These are phyloP conservation scores for Adela reaumurella DNA, from an alignment of 2,888 invertebrate genomes.

Conservation along the genomic window DNA sequence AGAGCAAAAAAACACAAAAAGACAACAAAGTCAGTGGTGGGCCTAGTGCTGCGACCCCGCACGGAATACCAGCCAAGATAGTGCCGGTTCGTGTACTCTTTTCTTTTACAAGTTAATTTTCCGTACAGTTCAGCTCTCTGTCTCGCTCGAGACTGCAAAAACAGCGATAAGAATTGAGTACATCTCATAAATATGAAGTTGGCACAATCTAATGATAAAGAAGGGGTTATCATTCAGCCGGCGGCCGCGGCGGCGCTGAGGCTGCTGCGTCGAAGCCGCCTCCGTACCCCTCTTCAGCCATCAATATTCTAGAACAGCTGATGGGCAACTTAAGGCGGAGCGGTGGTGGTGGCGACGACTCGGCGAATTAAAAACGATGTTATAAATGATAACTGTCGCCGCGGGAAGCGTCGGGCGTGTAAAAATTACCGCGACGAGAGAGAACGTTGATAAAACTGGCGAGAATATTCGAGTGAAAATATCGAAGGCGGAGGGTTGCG, in stretches of 20 bases:
- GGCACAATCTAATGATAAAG: neutral
- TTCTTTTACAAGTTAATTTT: too few species aligned
- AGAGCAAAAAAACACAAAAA: too few species aligned
- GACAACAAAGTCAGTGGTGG: too few species aligned
- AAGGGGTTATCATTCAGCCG: neutral
- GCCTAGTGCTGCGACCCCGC: too few species aligned
- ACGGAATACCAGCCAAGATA: too few species aligned
- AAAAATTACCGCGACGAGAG: conserved; percentile 18
- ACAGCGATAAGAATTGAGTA: neutral
- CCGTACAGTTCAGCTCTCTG: too few species aligned
- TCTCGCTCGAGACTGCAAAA: too few species aligned
- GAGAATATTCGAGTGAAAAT: neutral
- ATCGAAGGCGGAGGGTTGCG: too few species aligned
- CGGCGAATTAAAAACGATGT: conserved; percentile 20
- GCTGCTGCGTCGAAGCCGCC: too few species aligned
- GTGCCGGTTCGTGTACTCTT: too few species aligned
- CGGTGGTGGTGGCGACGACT: neutral
- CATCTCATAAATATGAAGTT: neutral
- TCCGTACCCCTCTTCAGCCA: neutral
- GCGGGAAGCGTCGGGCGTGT: conserved; percentile 19
- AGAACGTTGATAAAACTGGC: neutral
- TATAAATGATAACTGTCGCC: conserved; percentile 21
- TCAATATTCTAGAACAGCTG: neutral
- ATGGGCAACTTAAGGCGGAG: neutral
- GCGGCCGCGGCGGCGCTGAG: neutral